phyloP scores from a whole-genome alignment of 2,113 vertebrate genomes.

The Poeciliopsis retropinna region DNA sequence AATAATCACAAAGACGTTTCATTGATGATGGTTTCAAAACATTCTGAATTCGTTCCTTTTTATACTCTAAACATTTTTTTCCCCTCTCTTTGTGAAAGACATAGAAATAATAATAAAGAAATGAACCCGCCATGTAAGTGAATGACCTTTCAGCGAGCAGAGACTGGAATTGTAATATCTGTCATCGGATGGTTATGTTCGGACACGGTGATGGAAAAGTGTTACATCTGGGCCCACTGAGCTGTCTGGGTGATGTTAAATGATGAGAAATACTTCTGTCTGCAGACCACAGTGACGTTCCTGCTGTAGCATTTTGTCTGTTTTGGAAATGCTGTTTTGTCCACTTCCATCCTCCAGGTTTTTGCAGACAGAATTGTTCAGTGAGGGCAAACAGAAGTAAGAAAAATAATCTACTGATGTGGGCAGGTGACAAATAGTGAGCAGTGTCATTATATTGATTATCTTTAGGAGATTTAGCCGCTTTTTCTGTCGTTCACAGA shows the following conservation, averaged over 20 bases:
- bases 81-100: not conserved
- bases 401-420: not conserved
- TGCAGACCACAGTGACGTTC: not conserved
- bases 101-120: not conserved
- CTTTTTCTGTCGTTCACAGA: not conserved
- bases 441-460: conserved; percentile 6
- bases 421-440: conserved; percentile 1
- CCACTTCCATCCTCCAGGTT: not conserved
- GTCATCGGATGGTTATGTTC: conserved; percentile 1
- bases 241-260: not conserved
- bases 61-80: not conserved
- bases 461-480: not conserved
- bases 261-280: not conserved
- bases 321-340: too few relatives aligned
- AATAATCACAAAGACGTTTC: not conserved
- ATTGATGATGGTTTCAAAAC: not conserved
- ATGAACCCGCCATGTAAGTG: not conserved
- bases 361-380: conserved; percentile 1
- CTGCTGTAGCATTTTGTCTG: not conserved
- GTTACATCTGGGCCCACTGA: not conserved
- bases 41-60: rapidly evolving
- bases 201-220: conserved; percentile 7
- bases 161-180: not conserved
- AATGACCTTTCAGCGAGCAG: not conserved
- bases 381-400: not conserved